Conservation (phyloP, 2,113 vertebrate species). For the Micronycteris hirsuta region DNA sequence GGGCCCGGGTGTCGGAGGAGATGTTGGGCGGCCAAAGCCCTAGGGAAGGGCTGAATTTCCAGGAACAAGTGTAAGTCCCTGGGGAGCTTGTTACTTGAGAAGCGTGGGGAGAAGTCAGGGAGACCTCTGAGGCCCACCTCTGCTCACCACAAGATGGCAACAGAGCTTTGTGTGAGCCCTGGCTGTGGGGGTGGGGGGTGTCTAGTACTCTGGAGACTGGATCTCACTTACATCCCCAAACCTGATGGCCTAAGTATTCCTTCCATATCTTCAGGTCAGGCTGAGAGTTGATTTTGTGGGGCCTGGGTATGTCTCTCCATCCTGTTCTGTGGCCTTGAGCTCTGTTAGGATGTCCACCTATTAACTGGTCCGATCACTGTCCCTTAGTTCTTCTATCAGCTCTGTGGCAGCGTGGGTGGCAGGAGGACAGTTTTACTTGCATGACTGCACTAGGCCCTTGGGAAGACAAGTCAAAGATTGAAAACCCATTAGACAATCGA, state of each 20-base stretch:
- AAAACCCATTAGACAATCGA: background rate
- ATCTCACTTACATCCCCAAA: background rate
- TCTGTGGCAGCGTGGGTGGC: background rate
- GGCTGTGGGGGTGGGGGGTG: background rate
- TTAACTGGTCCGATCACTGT: accelerated
- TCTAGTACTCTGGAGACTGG: background rate
- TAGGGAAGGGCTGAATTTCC: background rate
- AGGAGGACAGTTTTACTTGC: background rate
- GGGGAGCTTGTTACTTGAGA: background rate
- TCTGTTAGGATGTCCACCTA: too few species aligned
- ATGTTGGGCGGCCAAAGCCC: background rate
- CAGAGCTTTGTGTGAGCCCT: slow-evolving; percentile 59
- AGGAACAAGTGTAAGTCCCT: background rate
- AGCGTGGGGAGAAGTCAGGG: background rate
- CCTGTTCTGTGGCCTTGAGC: background rate
- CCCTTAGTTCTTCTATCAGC: background rate
- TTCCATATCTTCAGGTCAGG: background rate
- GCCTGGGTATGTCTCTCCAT: background rate
- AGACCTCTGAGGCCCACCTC: background rate
- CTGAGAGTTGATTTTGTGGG: background rate
- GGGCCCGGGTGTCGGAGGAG: background rate
- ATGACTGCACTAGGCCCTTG: background rate
- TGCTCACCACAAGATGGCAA: slow-evolving; percentile 81
- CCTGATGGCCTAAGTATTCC: background rate
- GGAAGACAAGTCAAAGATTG: background rate